phyloP scores from a whole-genome alignment of 2,888 invertebrate species.

The Andrena praecox region DNA sequence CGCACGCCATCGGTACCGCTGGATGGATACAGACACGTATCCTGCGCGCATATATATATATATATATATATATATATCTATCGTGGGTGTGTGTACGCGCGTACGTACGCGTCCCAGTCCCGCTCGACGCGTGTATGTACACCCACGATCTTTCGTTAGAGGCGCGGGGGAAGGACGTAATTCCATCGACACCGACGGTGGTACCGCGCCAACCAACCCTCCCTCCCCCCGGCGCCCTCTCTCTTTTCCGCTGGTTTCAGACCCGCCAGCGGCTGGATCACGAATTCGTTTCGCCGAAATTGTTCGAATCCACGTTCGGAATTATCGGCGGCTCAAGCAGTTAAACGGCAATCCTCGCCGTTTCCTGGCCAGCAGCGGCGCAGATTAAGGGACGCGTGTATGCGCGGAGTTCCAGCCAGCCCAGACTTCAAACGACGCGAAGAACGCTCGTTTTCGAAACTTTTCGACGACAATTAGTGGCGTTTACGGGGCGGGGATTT shows the following conservation, averaged over 20 bases:
- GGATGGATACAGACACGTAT: conserved; percentile 61
- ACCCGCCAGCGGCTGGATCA: conserved; percentile 64
- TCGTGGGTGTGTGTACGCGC: conserved; percentile 6
- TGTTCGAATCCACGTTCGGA: conserved; percentile 69
- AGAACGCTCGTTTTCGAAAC: conserved; percentile 45
- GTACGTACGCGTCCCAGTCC: conserved; percentile 39
- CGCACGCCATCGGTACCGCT: conserved; percentile 75
- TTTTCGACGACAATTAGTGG: conserved; percentile 7
- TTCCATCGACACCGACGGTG: conserved; percentile 72
- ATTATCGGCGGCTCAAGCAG: conserved; percentile 66
- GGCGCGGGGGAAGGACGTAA: conserved; percentile 69
- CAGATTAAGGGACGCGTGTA: conserved; percentile 16
- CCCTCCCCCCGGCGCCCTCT: conserved; percentile 11
- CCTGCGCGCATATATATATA: conserved; percentile 25
- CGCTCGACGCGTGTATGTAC: conserved; percentile 48
- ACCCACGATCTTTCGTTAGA: conserved; percentile 61
- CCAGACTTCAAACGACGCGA: conserved; percentile 33
- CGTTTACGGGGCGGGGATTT: conserved; percentile 30
- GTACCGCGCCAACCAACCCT: conserved; percentile 65
- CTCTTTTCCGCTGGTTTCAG: conserved; percentile 39
- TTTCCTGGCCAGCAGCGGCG: conserved; percentile 27
- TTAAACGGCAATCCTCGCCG: conserved; percentile 60
- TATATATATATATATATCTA: conserved; percentile 8
- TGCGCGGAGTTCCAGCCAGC: background rate
- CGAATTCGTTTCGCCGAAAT: conserved; percentile 72